These are phyloP conservation scores for Rhineura floridana DNA, from an alignment of 2,113 vertebrate genomes.

Conservation along the genomic window DNA sequence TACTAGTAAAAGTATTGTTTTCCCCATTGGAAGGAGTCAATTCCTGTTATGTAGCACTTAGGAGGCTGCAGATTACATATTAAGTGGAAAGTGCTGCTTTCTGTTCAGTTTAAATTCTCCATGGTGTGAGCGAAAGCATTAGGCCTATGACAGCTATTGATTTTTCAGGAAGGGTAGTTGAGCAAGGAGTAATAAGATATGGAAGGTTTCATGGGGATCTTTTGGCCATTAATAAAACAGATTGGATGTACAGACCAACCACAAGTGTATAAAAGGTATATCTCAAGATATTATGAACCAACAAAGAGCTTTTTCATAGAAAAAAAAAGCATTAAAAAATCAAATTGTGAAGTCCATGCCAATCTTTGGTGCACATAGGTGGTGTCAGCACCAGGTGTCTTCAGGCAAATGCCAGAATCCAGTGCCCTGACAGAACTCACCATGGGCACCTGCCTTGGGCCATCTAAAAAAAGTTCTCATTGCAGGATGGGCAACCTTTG, in stretches of 20 bases:
- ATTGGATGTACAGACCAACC: conserved; percentile 1
- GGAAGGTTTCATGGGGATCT: neutral
- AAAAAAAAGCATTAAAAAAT: conserved; percentile 25
- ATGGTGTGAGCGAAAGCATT: neutral
- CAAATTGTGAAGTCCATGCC: neutral
- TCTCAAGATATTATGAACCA: conserved; percentile 6
- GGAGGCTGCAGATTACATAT: conserved; percentile 13
- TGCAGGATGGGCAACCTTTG: neutral
- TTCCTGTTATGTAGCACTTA: conserved; percentile 13
- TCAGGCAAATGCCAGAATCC: neutral
- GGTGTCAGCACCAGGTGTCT: neutral
- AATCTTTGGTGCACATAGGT: neutral
- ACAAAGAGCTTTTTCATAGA: neutral
- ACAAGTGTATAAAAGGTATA: neutral
- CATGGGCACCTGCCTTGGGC: neutral
- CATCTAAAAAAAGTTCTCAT: neutral
- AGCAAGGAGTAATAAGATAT: neutral
- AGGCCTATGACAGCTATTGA: neutral
- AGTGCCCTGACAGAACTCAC: neutral
- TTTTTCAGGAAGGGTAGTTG: neutral
- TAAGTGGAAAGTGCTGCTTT: conserved; percentile 11
- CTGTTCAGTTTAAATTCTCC: conserved; percentile 4
- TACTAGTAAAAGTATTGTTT: neutral
- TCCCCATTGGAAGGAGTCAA: conserved; percentile 8
- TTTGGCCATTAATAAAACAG: conserved; percentile 4